Base-by-base conservation (phyloP, 2,113 vertebrate species). In the Pterocles orientalis region DNA sequence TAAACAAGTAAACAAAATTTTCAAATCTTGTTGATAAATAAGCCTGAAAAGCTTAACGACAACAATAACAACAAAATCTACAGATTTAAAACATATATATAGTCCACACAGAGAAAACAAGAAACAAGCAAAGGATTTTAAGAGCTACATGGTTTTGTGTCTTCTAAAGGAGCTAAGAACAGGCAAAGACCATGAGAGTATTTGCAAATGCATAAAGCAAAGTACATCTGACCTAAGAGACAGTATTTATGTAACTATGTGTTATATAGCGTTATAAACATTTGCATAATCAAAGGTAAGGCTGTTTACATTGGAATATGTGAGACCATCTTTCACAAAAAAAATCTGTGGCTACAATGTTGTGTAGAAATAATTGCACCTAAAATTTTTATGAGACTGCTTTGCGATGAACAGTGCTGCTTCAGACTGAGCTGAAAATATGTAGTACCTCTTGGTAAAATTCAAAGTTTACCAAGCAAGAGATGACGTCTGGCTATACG, bases 211-310 rank as follows among this genome's bases (percentile, higher is more conserved):
- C 50, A 45, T 62, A 65, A 85, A 87, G n/a, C 56, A 75, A 82
- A 92, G 54, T 36, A 70, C 25, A 43, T 34, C 45, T 82, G 66
- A 94, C 82, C 45, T 69, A 65, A 71, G 94, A 92, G 60, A 39
- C 28, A 85, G 31, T 28, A 93, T 93, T 96, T 95, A 89, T 18
- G 58, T 87, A 93, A 76, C 50, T 79, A 11, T 23, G 36, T 6
- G 4, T 72, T 92, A 75, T 31, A 86, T 54, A 78, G 80, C 21
- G 60, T 64, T 80, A 91, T 45, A 77, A 86, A 69, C 41, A 66
- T 50, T 43, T 90, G 70, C 70, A 88, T 77, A 90, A 94, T 91
- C 53, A 89, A 90, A 95, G 79, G 87, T 90, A 90, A 92, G 45
- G n/a, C n/a, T 81, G n/a, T 58, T 62, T 43, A 43, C 18, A 57